Evolutionary conservation across 2,797 vertebrate genomes (phyloP), one percentile per base, ranked within the genome.

Genomic region (Harpagifer antarcticus): DNA sequence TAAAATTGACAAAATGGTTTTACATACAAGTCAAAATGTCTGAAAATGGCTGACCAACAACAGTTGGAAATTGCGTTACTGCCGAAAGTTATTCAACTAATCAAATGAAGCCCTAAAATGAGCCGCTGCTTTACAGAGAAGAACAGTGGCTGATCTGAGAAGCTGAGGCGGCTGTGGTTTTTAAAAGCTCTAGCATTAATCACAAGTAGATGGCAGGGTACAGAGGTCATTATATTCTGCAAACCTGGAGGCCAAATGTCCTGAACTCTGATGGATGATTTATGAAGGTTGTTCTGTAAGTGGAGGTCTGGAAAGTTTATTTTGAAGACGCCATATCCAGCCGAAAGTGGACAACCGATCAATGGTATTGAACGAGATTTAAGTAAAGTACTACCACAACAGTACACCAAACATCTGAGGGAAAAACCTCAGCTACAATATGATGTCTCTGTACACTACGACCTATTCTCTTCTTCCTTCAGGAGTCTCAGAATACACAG

Each of bases 121-220:
- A 79, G 66, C n/a, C 27, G 5, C 19, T 10, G 52, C 1, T 9
- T 2, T 16, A 55, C 72, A 6, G 63, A 58, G 20, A 81, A 60
- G 44, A 84, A 48, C 27, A 43, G 40, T 0, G 5, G 56, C 44
- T 70, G 40, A n/a, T 4, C 17, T 37, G 12, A n/a, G 11, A 9
- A 55, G 58, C 6, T 11, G 57, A 74, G 54, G 33, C 66, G 45
- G 63, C 27, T 48, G 72, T 1, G 71, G 73, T 70, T 68, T 3
- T 45, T 72, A 27, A 76, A 71, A 74, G 80, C 79, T 70, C 47
- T 19, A 2, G 4, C 64, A 86, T 76, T 74, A 79, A 89, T 91
- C 76, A 68, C 60, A 42, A 78, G 56, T 0, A 31, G 31, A 67
- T 72, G 17, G 17, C 47, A 33, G 64, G 59, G 40, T 27, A 54